Evolutionary conservation across 2,113 vertebrate genomes (phyloP), one percentile per base, ranked within the genome.

Genomic region (Podarcis raffonei): DNA sequence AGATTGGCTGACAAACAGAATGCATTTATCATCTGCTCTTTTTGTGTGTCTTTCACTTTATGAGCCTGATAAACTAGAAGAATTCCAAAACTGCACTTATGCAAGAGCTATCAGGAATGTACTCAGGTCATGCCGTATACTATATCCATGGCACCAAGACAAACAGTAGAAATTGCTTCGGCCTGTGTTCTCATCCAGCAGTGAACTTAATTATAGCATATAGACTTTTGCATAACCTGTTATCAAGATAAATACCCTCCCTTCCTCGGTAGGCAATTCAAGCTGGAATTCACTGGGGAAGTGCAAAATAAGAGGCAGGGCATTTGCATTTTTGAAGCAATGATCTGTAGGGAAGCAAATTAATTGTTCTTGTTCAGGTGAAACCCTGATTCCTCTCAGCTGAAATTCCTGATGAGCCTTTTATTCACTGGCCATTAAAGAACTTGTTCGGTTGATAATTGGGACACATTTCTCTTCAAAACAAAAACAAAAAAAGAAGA

Each of bases 161-260:
- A 77, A 12, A 53, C 48, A 53, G 48, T 53, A 53, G n/a, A 72
- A 1, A 18, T 84, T 57, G 11, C 78, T 39, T 90, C 74, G 85
- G 81, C 77, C 59, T 93, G 81, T 62, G 20, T 83, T 37, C 71
- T 66, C 91, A 94, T 89, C 30, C 65, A 84, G 84, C 85, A 93
- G 92, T 87, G 3, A 92, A 72, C n/a, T 92, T 95, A 94, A 94
- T 94, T 84, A 87, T 57, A 89, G 74, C 85, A 90, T 89, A 90
- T 85, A 92, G 88, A 82, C 79, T 15, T 84, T 91, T 91, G 77
- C 88, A 91, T 86, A 93, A 71, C 5, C 39, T 75, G 30, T 81
- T 94, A 83, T 88, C 2, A 0, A 91, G 59, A 88, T 69, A 90
- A 92, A 92, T 87, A 89, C 88, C 86, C 48, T 89, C 87, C 32